Evolutionary conservation across 2,888 invertebrate species (phyloP).

Genomic region (Volucella inanis): DNA sequence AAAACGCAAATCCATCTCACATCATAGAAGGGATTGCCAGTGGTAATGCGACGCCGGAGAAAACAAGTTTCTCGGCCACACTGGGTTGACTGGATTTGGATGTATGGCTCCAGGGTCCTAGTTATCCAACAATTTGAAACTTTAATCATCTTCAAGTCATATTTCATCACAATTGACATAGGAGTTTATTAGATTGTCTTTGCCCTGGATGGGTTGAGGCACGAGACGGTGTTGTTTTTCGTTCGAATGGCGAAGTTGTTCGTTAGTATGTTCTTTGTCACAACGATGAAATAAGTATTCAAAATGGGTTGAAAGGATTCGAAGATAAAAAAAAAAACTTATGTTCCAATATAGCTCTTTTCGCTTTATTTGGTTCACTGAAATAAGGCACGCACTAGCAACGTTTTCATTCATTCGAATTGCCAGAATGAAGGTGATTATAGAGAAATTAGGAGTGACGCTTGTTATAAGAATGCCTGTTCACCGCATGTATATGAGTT

Average conservation of each 20-base stretch:
- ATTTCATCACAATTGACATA: constrained; percentile 69
- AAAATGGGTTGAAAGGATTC: too few species aligned
- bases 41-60: constrained; percentile 30
- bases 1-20: constrained; percentile 59
- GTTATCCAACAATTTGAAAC: constrained; percentile 45
- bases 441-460: too few species aligned
- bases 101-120: constrained; percentile 41
- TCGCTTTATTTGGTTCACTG: too few species aligned
- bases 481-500: too few species aligned
- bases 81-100: constrained; percentile 2
- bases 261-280: constrained; percentile 11
- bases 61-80: constrained; percentile 48
- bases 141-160: constrained; percentile 68
- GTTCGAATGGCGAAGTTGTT: background rate
- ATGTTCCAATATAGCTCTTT: too few species aligned
- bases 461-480: too few species aligned
- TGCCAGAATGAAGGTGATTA: too few species aligned
- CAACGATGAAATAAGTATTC: too few species aligned
- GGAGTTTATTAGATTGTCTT: constrained; percentile 58
- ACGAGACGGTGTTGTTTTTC: background rate
- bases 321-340: too few species aligned
- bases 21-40: constrained; percentile 40
- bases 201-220: constrained; percentile 4
- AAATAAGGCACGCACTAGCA: too few species aligned
- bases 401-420: too few species aligned